A percentile compares a stretch with the other conserved stretches of the same genome.
Conservation (phyloP, 92 coral and sea anemone genomes). For the Epizoanthus stellaris region DNA sequence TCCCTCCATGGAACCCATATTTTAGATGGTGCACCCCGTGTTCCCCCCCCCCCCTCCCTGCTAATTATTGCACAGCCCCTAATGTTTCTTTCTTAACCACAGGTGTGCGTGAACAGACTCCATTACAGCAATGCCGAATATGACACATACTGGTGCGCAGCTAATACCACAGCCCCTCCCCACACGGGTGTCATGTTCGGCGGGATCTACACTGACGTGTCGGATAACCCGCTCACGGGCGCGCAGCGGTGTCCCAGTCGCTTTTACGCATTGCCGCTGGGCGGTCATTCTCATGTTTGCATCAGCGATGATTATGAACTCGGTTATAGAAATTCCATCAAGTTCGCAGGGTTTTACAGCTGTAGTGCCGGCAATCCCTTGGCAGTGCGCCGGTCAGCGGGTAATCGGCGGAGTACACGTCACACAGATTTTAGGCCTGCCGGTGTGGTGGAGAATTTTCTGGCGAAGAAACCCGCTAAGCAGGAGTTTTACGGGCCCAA, state of each 20-base stretch:
- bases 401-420: conserved; percentile 4
- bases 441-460: conserved; percentile 50
- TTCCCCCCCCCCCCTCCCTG: too few species aligned
- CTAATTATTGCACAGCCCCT: too few species aligned
- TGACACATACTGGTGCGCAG: conserved; percentile 89
- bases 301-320: conserved; percentile 87
- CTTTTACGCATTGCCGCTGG: conserved; percentile 77
- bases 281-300: conserved; percentile 83
- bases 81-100: background rate
- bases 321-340: conserved; percentile 71
- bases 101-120: conserved; percentile 62
- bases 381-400: conserved; percentile 51
- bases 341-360: conserved; percentile 88
- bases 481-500: conserved; percentile 57
- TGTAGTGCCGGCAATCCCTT: conserved; percentile 88
- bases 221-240: conserved; percentile 81
- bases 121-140: conserved; percentile 73
- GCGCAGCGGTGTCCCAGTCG: conserved; percentile 80
- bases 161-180: conserved; percentile 45
- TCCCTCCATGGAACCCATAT: too few species aligned
- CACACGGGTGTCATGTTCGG: conserved; percentile 76
- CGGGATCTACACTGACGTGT: conserved; percentile 72
- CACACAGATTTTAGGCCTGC: background rate
- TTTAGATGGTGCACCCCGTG: too few species aligned
- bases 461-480: conserved; percentile 18